Evolutionary conservation across 2,888 invertebrate genomes (phyloP), one percentile per base, ranked within the genome.

Genomic region (Dexiosoma caninum): DNA sequence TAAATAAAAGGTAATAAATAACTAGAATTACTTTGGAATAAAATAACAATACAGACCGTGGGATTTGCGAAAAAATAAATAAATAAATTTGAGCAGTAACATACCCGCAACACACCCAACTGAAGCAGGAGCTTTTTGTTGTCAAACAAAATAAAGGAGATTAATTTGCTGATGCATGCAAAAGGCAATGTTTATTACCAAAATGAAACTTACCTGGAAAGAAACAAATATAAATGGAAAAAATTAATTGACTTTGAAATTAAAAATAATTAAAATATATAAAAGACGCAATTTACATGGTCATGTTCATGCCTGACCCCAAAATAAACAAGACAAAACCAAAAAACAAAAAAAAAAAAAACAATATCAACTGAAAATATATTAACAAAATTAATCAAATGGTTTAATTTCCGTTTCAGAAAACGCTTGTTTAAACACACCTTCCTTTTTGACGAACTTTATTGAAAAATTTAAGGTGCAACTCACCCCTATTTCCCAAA

Each of bases 181-280:
- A 53, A 30, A 42, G 14, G n/a, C 8, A 49, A 64, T 9, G 14
- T 35, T 71, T 46, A 30, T 32, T 12, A 12, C 14, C 42, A 40
- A 46, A n/a, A 51, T 55, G 51, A 59, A 64, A 71, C 80, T 72
- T 76, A 81, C 80, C 80, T 81, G 67, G 19, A 76, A 81, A 62
- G 76, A 80, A 69, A 77, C n/a, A 62, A 51, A 79, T 64, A 30
- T 49, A 60, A 55, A 14, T 30, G 14, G 59, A 59, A 42, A 16
- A 71, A 66, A 66, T 59, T 66, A 59, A 71, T 78, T 64, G 35
- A 78, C 23, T 71, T 64, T 71, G 40, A 35, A 66, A 40, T 57
- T 60, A 35, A 21, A 21, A 57, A 21, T 37, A 67, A 55, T 46
- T 44, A 44, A 53, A 51, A 16, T n/a, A 32, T n/a, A 30, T 2